Percentiles rank a stretch among this genome's conserved stretches.
Evolutionary conservation across 2,113 vertebrate genomes (phyloP).

Genomic region (Numenius arquata): DNA sequence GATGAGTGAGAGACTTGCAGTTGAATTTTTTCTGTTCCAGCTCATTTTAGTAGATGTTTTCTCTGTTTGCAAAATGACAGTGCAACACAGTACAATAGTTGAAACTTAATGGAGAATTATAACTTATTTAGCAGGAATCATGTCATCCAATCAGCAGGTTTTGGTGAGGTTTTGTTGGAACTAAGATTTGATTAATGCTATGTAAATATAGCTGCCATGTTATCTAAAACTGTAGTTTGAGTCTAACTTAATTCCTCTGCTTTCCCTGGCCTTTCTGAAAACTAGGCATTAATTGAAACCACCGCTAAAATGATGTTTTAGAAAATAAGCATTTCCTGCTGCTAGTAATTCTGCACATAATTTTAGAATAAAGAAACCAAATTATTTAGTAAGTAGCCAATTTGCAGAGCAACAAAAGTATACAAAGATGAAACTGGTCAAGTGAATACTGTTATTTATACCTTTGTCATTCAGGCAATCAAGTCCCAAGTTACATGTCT

Average conservation of each 20-base stretch:
- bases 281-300: not conserved
- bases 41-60: slow-evolving; percentile 71
- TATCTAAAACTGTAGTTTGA: not conserved
- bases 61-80: slow-evolving; percentile 41
- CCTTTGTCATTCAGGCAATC: not conserved
- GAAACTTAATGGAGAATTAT: not conserved
- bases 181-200: not conserved
- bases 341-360: not conserved
- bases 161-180: not conserved
- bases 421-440: not conserved
- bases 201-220: not conserved
- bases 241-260: not conserved
- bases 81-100: not conserved
- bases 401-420: not conserved
- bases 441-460: not conserved
- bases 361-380: not conserved
- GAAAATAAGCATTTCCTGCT: not conserved
- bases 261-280: not conserved
- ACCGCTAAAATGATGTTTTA: not conserved
- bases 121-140: not conserved
- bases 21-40: slow-evolving; percentile 71
- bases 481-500: not conserved
- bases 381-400: not conserved
- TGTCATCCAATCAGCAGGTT: not conserved
- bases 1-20: slow-evolving; percentile 13